Base-by-base conservation (phyloP, 2,888 invertebrate species). In the Caenorhabditis sulstoni region DNA sequence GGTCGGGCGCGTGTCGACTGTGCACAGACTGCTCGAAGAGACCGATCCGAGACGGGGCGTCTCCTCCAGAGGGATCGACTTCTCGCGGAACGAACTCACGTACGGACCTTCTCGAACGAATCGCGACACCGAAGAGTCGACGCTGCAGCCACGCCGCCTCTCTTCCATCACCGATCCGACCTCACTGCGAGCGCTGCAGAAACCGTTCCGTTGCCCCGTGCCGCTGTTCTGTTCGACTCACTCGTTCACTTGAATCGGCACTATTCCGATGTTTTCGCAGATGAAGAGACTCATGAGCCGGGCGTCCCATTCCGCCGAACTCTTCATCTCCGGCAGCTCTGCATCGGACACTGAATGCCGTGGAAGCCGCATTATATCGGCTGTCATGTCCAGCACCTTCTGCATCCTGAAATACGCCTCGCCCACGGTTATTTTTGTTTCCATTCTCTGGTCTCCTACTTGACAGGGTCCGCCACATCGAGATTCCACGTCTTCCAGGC, bases 401-500 rank as follows among this genome's bases (percentile, higher is more conserved):
- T 77, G 75, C 85, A 85, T 85, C 70, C 82, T 82, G 61, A 35
- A 75, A 77, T 53, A n/a, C n/a, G n/a, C n/a, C n/a, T n/a, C n/a
- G n/a, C n/a, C n/a, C n/a, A n/a, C n/a, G 20, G 9, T n/a, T 23
- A 29, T n/a, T 7, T 29, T 47, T 37, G 37, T 37, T 37, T 20
- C 44, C 22, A 8, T 41, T 58, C n/a, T 37, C 1, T 20, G 41
- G 12, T 14, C 41, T 4, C 65, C 45, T 23, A 82, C 82, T 79
- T 82, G n/a, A 44, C 35, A 0, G 84, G 84, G 61, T 84, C 84
- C 12, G 79, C 76, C 44, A 81, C 81, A 47, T 82, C 81, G 35
- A 86, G 71, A 67, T 83, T 84, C 85, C 85, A 86, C 3, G 79
- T 82, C 50, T 86, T 86, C 83, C 83, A 86, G 0, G 84, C 83